A percentile compares a stretch with the other conserved stretches of the same genome.
Evolutionary conservation across 1,140 invertebrate genomes (phyloP).

Genomic region (Colletes latitarsis): DNA sequence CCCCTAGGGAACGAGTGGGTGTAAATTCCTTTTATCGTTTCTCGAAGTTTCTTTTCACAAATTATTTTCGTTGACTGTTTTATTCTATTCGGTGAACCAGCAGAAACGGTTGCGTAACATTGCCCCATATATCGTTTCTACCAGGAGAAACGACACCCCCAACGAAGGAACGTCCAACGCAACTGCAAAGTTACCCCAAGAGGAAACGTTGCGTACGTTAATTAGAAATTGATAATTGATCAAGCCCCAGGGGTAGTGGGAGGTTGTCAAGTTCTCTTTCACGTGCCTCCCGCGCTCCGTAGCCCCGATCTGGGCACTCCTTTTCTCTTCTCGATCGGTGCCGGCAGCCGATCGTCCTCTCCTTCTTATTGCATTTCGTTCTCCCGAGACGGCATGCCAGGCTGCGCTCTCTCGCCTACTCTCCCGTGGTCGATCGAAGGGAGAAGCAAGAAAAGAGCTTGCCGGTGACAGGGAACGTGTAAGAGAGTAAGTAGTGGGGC

Average conservation of each 20-base stretch:
- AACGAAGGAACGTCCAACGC: not conserved
- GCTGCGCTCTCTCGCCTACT: constrained; percentile 36
- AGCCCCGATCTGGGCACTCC: constrained; percentile 4
- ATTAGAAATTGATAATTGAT: constrained; percentile 25
- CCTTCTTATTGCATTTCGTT: constrained; percentile 66
- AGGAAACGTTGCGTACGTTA: not conserved
- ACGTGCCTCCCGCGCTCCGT: constrained; percentile 33
- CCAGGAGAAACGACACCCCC: no score
- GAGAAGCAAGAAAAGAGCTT: constrained; percentile 9
- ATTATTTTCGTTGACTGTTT: no score
- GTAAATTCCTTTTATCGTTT: no score
- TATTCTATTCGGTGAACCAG: no score
- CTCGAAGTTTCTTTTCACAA: no score
- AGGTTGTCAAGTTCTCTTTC: constrained; percentile 25
- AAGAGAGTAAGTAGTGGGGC: not conserved
- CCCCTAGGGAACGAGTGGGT: no score
- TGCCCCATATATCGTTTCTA: no score
- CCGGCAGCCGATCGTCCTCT: constrained; percentile 35
- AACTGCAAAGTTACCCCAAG: not conserved
- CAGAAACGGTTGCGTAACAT: no score
- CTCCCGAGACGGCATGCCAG: constrained; percentile 44
- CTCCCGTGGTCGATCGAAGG: constrained; percentile 45
- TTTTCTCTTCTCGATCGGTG: constrained; percentile 51
- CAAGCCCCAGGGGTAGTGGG: no score
- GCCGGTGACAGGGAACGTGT: not conserved